phyloP scores from a whole-genome alignment of 2,888 invertebrate genomes.

The Eucriotettix oculatus region DNA sequence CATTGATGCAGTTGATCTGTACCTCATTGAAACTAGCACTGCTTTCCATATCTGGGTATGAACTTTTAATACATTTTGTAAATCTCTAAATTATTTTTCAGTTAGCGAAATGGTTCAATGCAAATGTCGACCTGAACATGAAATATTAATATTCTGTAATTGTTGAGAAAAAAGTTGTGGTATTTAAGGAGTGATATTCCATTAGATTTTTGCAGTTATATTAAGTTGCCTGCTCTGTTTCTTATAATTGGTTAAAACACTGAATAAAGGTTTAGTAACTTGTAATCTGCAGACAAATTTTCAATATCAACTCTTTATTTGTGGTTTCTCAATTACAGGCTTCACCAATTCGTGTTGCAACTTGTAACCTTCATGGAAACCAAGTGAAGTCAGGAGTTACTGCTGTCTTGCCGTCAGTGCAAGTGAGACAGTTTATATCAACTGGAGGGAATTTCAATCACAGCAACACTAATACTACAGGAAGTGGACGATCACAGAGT shows the following conservation, averaged over 20 bases:
- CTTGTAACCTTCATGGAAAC: constrained; percentile 88
- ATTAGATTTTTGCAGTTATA: too few species aligned
- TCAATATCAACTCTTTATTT: too few species aligned
- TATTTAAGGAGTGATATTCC: too few species aligned
- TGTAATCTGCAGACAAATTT: too few species aligned
- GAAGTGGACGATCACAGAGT: constrained; percentile 33
- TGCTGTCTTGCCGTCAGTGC: constrained; percentile 60
- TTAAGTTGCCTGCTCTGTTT: too few species aligned
- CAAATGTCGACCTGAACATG: too few species aligned
- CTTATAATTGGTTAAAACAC: too few species aligned
- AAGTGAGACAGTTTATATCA: constrained; percentile 47
- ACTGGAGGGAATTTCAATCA: constrained; percentile 34
- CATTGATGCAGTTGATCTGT: constrained; percentile 77
- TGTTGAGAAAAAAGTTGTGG: too few species aligned
- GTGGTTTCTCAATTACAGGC: constrained; percentile 26
- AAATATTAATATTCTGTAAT: too few species aligned
- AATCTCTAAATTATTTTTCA: neutral
- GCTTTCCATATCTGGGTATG: constrained; percentile 68
- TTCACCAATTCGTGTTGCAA: constrained; percentile 73
- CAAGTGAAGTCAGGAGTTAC: constrained; percentile 82
- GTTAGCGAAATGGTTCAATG: too few species aligned
- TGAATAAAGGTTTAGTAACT: too few species aligned
- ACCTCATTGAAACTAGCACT: constrained; percentile 76
- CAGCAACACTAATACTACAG: constrained; percentile 51
- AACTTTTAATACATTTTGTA: neutral